These are phyloP conservation scores for Pelmatolapia mariae DNA, from an alignment of 2,113 vertebrate genomes.

Conservation along the genomic window DNA sequence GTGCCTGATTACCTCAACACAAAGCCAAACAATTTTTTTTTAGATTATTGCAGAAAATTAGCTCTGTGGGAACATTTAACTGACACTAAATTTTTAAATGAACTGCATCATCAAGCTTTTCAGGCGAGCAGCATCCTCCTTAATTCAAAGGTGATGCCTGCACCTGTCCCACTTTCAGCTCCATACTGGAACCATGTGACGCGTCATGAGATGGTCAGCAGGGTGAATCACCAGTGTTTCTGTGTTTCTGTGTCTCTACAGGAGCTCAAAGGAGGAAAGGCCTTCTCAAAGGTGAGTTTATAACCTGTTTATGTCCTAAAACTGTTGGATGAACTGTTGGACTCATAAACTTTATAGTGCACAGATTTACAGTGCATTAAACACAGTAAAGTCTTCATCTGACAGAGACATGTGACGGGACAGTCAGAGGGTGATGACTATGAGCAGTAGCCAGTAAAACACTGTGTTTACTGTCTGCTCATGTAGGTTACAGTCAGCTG, in stretches of 20 bases:
- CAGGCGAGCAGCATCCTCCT: neutral
- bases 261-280: slow-evolving; percentile 60
- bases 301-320: neutral
- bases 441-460: neutral
- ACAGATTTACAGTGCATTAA: neutral
- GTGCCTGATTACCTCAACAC: neutral
- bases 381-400: neutral
- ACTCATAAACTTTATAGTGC: neutral
- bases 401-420: neutral
- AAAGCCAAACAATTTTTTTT: neutral
- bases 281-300: slow-evolving; percentile 47
- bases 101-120: neutral
- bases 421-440: neutral
- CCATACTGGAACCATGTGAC: neutral
- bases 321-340: neutral
- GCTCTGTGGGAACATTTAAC: neutral
- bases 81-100: neutral
- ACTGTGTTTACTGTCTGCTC: neutral
- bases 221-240: neutral
- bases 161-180: neutral
- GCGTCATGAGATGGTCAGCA: neutral
- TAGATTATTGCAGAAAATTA: neutral
- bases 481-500: neutral
- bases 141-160: neutral
- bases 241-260: slow-evolving; percentile 6